These are phyloP conservation scores for Phenganax stokvisi DNA, from an alignment of 92 coral and sea anemone species.

Conservation along the genomic window DNA sequence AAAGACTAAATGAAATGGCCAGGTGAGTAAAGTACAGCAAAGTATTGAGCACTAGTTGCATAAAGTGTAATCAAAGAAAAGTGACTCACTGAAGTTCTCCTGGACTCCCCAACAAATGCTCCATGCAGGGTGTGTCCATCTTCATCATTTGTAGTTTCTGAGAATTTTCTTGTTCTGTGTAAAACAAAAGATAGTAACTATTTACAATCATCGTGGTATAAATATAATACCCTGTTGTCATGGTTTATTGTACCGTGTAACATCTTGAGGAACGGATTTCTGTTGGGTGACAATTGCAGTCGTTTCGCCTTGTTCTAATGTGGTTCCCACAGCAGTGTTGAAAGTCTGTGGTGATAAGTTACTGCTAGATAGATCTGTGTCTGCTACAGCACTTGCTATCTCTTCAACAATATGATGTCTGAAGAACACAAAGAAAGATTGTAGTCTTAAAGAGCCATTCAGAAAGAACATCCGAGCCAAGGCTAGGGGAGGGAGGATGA, in stretches of 20 bases:
- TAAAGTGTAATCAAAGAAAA: too few species aligned
- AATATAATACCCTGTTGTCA: not conserved
- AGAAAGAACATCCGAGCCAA: too few species aligned
- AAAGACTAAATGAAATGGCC: too few species aligned
- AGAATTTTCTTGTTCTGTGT: conserved; percentile 7
- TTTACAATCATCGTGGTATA: not conserved
- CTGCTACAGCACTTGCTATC: conserved; percentile 87
- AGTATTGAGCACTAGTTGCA: too few species aligned
- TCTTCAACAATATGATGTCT: conserved; percentile 86
- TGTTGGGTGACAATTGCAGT: conserved; percentile 6
- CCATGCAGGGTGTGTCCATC: conserved; percentile 54
- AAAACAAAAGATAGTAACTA: not conserved
- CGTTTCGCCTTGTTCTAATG: conserved; percentile 15
- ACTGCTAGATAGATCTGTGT: conserved; percentile 75
- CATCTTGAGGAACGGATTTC: not conserved
- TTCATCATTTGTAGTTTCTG: conserved; percentile 28
- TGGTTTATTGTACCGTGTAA: not conserved
- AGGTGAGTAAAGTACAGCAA: too few species aligned
- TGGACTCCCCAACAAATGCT: conserved; percentile 73
- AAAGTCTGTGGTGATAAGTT: conserved; percentile 55
- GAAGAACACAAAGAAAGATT: not conserved
- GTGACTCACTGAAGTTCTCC: conserved; percentile 57
- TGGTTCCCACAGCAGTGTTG: conserved; percentile 28
- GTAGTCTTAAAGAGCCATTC: not conserved
- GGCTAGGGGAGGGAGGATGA: too few species aligned